A percentile compares a stretch with the other conserved stretches of the same genome.
Conservation (phyloP, 2,888 invertebrate species). For the Platycnemis pennipes region DNA sequence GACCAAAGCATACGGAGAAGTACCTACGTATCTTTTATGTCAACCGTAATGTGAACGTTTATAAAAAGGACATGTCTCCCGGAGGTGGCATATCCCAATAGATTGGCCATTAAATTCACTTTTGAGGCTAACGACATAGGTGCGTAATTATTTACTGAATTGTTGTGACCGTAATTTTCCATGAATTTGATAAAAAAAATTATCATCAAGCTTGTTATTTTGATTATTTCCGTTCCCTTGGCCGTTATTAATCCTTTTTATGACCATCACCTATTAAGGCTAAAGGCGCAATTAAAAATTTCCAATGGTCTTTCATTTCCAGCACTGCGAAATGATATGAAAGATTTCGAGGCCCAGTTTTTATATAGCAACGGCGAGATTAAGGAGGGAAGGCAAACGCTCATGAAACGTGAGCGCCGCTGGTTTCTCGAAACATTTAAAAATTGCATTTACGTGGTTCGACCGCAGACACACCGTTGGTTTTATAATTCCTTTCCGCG, state of each 20-base stretch:
- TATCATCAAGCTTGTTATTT: neutral
- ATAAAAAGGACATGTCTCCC: no score
- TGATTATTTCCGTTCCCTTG: neutral
- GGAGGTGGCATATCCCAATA: neutral
- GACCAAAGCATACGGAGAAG: no score
- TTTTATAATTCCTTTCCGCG: neutral
- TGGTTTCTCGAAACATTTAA: neutral
- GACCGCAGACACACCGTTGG: neutral
- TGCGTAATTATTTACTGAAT: neutral
- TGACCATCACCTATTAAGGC: neutral
- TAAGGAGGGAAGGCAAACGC: neutral
- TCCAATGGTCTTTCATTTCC: neutral
- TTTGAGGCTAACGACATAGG: neutral
- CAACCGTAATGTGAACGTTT: no score
- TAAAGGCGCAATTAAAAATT: neutral
- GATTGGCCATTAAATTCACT: neutral
- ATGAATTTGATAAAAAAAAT: neutral
- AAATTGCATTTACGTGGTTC: neutral
- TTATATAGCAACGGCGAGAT: neutral
- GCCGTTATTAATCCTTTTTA: neutral
- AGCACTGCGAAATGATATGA: neutral
- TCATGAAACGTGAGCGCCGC: neutral
- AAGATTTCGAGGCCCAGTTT: neutral
- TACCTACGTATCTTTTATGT: no score
- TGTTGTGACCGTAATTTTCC: neutral